Conservation (phyloP, 2,113 vertebrate genomes). For the Corynorhinus townsendii region DNA sequence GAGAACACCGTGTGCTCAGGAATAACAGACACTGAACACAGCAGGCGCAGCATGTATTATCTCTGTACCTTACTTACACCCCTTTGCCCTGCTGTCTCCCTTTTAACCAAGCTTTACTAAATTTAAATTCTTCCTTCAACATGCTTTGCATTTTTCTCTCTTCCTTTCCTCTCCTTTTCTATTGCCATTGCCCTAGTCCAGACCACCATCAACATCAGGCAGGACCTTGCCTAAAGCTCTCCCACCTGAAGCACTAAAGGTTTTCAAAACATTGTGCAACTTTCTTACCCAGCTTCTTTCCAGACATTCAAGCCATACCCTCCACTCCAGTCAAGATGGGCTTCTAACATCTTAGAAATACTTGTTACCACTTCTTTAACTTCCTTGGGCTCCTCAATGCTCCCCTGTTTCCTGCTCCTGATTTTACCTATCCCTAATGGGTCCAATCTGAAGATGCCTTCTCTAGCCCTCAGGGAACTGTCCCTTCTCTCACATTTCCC, state of each 20-base stretch:
- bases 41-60: neutral
- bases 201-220: no score
- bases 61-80: neutral
- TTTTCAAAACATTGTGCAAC: neutral
- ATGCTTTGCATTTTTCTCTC: neutral
- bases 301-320: neutral
- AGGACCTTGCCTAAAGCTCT: neutral
- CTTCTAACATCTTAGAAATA: neutral
- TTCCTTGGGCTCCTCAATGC: neutral
- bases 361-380: neutral
- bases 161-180: neutral
- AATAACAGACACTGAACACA: neutral
- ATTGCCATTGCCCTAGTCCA: neutral
- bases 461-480: neutral
- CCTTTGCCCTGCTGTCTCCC: neutral
- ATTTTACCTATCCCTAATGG: neutral
- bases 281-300: neutral
- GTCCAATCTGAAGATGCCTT: neutral
- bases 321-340: neutral
- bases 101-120: neutral
- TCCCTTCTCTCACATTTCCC: neutral
- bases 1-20: neutral
- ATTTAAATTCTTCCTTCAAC: slow-evolving; percentile 10
- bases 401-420: neutral
- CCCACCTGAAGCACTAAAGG: neutral